Evolutionary conservation across 2,888 invertebrate genomes (phyloP).

Genomic region (Agonopterix subpropinquella): DNA sequence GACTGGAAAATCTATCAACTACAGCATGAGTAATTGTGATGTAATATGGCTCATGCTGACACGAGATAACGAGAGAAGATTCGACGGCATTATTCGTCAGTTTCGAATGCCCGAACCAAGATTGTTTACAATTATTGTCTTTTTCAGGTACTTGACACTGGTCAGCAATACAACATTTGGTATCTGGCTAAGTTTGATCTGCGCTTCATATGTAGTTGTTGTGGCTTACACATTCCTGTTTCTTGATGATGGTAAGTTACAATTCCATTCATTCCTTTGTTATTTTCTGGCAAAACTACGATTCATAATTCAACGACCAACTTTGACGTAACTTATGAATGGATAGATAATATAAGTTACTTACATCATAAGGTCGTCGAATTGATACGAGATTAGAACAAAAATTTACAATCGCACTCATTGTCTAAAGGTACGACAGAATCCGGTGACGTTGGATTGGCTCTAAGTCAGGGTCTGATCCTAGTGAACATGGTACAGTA

Average conservation of each 20-base stretch:
- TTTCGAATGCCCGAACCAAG: too few species aligned
- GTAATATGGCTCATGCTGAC: too few species aligned
- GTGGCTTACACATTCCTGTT: conserved; percentile 80
- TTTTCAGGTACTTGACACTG: conserved; percentile 74
- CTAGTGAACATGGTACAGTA: conserved; percentile 88
- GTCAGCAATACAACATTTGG: conserved; percentile 78
- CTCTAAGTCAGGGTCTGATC: conserved; percentile 82
- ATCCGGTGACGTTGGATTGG: conserved; percentile 83
- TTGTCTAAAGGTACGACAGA: conserved; percentile 60
- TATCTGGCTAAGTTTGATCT: conserved; percentile 79
- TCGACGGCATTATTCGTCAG: too few species aligned
- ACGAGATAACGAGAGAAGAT: too few species aligned
- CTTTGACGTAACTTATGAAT: conserved; percentile 1
- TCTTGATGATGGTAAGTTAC: conserved; percentile 68
- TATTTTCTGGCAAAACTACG: neutral
- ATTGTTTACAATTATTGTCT: conserved; percentile 1
- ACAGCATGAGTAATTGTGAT: too few species aligned
- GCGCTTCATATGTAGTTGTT: conserved; percentile 76
- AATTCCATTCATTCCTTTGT: neutral
- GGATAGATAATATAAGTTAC: too few species aligned
- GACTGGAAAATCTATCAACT: too few species aligned
- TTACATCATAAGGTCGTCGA: too few species aligned
- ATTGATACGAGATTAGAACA: too few species aligned
- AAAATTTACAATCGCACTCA: neutral
- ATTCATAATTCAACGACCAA: too few species aligned